phyloP scores from a whole-genome alignment of 1,140 invertebrate genomes.

The Cydia fagiglandana region DNA sequence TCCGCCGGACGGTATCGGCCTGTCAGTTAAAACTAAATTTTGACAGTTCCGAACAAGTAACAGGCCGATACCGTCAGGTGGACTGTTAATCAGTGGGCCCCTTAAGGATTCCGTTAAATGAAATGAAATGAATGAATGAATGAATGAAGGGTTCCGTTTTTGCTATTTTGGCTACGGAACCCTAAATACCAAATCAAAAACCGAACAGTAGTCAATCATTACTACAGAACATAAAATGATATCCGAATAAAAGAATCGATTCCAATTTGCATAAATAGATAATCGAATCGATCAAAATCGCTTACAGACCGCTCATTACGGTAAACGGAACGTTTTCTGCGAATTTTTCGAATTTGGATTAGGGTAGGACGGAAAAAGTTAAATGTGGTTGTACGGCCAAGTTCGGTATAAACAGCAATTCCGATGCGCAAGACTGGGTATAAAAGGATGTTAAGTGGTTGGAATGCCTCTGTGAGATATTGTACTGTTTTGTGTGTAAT shows the following conservation, averaged over 20 bases:
- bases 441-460: too few relatives aligned
- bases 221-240: constrained; percentile 12
- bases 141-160: too few relatives aligned
- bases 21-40: too few relatives aligned
- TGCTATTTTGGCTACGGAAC: too few relatives aligned
- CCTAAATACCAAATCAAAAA: not conserved
- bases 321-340: constrained; percentile 29
- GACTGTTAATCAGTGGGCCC: too few relatives aligned
- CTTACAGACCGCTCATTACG: constrained; percentile 1
- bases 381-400: not conserved
- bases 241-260: constrained; percentile 14
- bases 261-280: constrained; percentile 29
- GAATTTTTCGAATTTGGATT: constrained; percentile 26
- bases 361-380: not conserved
- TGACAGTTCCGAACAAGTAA: too few relatives aligned
- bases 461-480: too few relatives aligned
- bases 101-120: too few relatives aligned
- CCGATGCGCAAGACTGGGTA: not conserved
- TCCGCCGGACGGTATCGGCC: too few relatives aligned
- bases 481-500: too few relatives aligned
- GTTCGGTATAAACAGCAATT: not conserved
- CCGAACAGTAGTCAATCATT: constrained; percentile 17
- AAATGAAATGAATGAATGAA: too few relatives aligned
- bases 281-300: constrained; percentile 27
- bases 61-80: too few relatives aligned